Base-by-base conservation (phyloP, 2,888 invertebrate genomes). In the Brenthis hecate region DNA sequence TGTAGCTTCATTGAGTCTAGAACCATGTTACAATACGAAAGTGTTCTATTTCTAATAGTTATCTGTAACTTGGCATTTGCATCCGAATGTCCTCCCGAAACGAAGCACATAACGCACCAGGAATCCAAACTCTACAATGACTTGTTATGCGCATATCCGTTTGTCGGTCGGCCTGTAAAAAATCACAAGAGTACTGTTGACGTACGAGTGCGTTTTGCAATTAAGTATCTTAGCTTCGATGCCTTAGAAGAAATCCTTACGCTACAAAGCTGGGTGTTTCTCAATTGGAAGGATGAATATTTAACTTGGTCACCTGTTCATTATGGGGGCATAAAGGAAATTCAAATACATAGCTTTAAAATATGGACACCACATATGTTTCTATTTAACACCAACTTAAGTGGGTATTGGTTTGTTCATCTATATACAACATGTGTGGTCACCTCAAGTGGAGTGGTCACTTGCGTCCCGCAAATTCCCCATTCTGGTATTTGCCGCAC, bases 311-410 rank as follows among this genome's bases (percentile, higher is more conserved):
- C 94, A 61, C 95, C 96, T 0, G 84, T 87, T 3, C 93, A 96
- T 6, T 96, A 95, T 80, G 95, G 94, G 13, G 93, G 93, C 65
- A 92, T 97, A 28, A 86, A 91, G 5, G 92, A 93, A 69, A 87
- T 95, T 23, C 94, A 95, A 76, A 85, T 96, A n/a, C 94, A 94
- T n/a, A 95, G 95, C 75, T 91, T 93, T 66, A 92, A 95, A 70
- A 93, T 97, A 64, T 97, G 97, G 97, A 91, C 94, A 13, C 97
- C 97, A 0, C 95, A 95, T 77, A 89, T 97, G 78, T 94, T 96
- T 0, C 84, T 97, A 16, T 96, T 96, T 77, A 97, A 97, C 78
- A 94, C 94, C 5, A 91, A 92, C 65, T 87, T 85, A 4, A 75
- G 82, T 0, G 69, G 80, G 71, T 86, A 84, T 69, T 86, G 84